phyloP scores from a whole-genome alignment of 2,888 invertebrate genomes.

The Pyrgus malvae region DNA sequence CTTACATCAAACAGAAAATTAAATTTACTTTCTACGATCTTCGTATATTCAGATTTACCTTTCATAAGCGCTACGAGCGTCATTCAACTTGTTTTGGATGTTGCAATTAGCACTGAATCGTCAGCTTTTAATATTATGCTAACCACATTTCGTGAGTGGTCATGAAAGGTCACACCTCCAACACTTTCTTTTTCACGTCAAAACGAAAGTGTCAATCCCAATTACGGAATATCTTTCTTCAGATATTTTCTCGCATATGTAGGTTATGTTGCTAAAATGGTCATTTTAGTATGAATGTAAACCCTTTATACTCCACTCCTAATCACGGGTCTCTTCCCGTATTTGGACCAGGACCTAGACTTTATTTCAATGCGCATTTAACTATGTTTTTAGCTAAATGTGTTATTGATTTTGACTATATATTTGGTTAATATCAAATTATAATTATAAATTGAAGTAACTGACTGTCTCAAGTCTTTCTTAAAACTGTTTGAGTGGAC shows the following conservation, averaged over 20 bases:
- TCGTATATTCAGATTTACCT: neutral
- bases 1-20: no score
- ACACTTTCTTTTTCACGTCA: slow-evolving; percentile 33
- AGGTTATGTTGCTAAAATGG: no score
- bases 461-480: no score
- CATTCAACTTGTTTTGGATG: slow-evolving; percentile 24
- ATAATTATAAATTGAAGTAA: no score
- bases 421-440: no score
- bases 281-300: no score
- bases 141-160: slow-evolving; percentile 26
- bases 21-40: slow-evolving; percentile 7
- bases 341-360: no score
- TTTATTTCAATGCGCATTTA: no score
- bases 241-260: no score
- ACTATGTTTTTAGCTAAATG: neutral
- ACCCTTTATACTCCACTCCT: no score
- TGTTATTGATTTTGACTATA: neutral
- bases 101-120: slow-evolving; percentile 31
- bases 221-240: slow-evolving; percentile 2
- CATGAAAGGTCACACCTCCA: slow-evolving; percentile 32
- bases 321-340: no score
- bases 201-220: slow-evolving; percentile 35
- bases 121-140: slow-evolving; percentile 28
- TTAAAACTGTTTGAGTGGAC: slow-evolving; percentile 14
- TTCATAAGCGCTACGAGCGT: slow-evolving; percentile 10